These are phyloP conservation scores for Raja brachyura DNA, from an alignment of 2,113 vertebrate species.

Conservation along the genomic window DNA sequence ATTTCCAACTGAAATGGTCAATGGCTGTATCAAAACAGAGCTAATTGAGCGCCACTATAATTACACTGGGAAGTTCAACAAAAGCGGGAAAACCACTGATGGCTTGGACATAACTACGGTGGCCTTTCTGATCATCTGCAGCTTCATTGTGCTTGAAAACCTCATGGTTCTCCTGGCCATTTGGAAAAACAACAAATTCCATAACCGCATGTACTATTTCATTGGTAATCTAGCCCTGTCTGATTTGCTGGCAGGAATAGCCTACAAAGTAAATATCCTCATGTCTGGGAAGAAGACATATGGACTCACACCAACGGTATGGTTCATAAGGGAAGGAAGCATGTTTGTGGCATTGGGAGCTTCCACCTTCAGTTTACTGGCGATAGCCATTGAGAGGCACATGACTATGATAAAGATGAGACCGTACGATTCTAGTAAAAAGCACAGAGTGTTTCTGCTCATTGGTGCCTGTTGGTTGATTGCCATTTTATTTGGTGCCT, in stretches of 20 bases:
- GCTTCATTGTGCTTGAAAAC: constrained; percentile 89
- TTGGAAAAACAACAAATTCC: constrained; percentile 88
- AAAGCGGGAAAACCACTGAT: constrained; percentile 52
- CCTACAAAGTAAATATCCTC: constrained; percentile 82
- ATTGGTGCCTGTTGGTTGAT: constrained; percentile 90
- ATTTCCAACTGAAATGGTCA: background rate
- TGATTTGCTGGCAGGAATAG: constrained; percentile 79
- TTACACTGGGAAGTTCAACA: constrained; percentile 76
- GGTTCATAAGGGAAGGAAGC: constrained; percentile 89
- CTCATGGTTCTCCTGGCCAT: constrained; percentile 84
- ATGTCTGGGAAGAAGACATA: constrained; percentile 82
- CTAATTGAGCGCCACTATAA: constrained; percentile 74
- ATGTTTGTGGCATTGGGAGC: constrained; percentile 86
- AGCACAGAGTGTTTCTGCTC: constrained; percentile 85
- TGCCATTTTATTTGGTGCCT: constrained; percentile 70
- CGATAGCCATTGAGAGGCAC: constrained; percentile 90
- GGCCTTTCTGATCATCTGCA: constrained; percentile 74
- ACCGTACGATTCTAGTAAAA: constrained; percentile 84
- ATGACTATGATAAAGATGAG: constrained; percentile 98
- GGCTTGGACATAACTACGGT: constrained; percentile 55
- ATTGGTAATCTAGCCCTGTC: constrained; percentile 93
- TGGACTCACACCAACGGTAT: constrained; percentile 69
- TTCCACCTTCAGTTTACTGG: constrained; percentile 86
- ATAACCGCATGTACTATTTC: constrained; percentile 97
- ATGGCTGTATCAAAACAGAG: constrained; percentile 34